A percentile compares a stretch with the other conserved stretches of the same genome.
Evolutionary conservation across 2,113 vertebrate species (phyloP).

Genomic region (Geothlypis trichas): DNA sequence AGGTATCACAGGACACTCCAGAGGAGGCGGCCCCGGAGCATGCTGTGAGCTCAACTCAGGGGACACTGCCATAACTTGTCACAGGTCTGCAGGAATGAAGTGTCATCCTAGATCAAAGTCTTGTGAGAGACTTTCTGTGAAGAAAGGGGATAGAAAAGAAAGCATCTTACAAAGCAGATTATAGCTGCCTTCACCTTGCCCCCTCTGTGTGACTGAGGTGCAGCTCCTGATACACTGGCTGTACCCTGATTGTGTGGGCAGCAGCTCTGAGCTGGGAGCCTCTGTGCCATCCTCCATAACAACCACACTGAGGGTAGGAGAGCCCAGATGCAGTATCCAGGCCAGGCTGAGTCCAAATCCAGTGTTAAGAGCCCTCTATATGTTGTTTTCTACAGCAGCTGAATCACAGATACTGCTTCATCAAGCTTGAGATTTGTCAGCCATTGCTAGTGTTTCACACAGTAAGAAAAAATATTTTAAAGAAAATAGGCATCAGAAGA

Average conservation of each 20-base stretch:
- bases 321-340: background rate
- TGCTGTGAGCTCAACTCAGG: accelerated
- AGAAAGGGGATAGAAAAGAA: background rate
- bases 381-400: background rate
- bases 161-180: background rate
- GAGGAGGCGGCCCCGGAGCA: background rate
- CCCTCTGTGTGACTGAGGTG: background rate
- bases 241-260: background rate
- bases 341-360: background rate
- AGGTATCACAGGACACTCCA: background rate
- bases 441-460: background rate
- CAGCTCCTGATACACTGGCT: background rate
- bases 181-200: background rate
- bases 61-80: background rate
- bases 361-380: background rate
- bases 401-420: background rate
- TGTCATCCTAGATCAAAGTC: background rate
- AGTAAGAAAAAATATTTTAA: background rate
- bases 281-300: background rate
- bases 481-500: background rate
- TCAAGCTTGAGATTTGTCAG: background rate
- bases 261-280: background rate
- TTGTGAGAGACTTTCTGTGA: background rate
- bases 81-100: background rate
- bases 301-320: background rate